A percentile compares a stretch with the other conserved stretches of the same genome.
These are phyloP conservation scores for Sericinus montela DNA, from an alignment of 2,888 invertebrate species.

Conservation along the genomic window DNA sequence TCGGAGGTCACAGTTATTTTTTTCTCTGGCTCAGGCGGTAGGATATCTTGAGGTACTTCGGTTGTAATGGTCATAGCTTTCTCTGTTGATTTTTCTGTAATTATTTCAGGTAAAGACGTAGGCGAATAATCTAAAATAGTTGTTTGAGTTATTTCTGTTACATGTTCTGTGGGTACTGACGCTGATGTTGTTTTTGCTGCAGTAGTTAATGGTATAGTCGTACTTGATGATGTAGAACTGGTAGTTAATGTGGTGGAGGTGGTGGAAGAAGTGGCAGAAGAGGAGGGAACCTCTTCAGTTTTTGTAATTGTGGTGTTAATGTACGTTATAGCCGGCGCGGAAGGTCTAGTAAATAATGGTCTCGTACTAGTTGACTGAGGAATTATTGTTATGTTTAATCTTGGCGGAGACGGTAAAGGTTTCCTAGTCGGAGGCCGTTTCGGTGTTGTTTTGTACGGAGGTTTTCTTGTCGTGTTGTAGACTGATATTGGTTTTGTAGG, in stretches of 20 bases:
- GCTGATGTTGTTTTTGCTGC: constrained; percentile 31
- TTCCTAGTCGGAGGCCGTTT: constrained; percentile 58
- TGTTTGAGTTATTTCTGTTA: constrained; percentile 25
- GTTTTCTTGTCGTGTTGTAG: constrained; percentile 60
- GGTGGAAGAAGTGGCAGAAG: constrained; percentile 30
- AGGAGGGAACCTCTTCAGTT: constrained; percentile 34
- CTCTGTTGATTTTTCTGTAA: constrained; percentile 32
- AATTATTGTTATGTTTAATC: constrained; percentile 65
- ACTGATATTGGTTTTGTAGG: constrained; percentile 53
- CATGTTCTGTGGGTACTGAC: constrained; percentile 27
- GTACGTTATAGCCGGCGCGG: constrained; percentile 54
- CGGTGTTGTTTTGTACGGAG: constrained; percentile 52
- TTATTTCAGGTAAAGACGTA: constrained; percentile 31
- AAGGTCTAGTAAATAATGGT: constrained; percentile 57
- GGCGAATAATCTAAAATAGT: constrained; percentile 31
- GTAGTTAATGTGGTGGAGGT: constrained; percentile 24
- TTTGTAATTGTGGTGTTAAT: constrained; percentile 50
- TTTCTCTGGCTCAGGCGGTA: constrained; percentile 23
- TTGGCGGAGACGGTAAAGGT: constrained; percentile 63
- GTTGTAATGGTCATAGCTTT: constrained; percentile 21
- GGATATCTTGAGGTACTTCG: constrained; percentile 19
- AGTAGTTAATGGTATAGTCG: constrained; percentile 36
- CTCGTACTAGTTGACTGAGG: constrained; percentile 63
- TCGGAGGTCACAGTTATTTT: constrained; percentile 24
- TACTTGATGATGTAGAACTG: constrained; percentile 29